Conservation (phyloP, 1,140 invertebrate genomes). For the Vanessa atalanta region DNA sequence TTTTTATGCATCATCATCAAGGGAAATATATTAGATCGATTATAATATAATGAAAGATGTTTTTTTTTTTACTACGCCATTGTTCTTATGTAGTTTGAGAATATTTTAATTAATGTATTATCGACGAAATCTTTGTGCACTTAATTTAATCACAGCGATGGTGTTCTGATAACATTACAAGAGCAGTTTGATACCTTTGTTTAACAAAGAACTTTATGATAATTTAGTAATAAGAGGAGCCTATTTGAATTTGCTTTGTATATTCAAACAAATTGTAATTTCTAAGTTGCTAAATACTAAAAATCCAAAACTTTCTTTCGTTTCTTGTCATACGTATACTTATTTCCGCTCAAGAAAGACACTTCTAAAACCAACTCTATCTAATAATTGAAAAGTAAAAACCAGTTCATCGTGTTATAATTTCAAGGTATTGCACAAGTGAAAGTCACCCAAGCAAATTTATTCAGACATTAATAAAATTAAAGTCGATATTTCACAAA, state of each 20-base stretch:
- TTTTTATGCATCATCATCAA: neutral
- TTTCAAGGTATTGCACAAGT: slow-evolving; percentile 24
- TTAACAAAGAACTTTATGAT: slow-evolving; percentile 48
- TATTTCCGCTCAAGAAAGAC: too few relatives aligned
- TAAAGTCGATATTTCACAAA: slow-evolving; percentile 38
- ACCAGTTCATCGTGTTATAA: slow-evolving; percentile 21
- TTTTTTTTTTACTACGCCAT: too few relatives aligned
- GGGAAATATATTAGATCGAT: too few relatives aligned
- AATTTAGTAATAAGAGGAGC: slow-evolving; percentile 42
- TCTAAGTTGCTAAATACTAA: neutral
- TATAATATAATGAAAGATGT: neutral
- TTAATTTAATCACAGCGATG: slow-evolving; percentile 8
- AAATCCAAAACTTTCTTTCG: neutral
- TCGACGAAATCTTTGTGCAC: neutral
- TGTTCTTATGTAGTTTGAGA: too few relatives aligned
- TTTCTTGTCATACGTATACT: too few relatives aligned
- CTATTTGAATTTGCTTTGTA: slow-evolving; percentile 34
- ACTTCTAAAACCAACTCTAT: neutral
- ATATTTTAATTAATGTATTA: too few relatives aligned
- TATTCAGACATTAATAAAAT: slow-evolving; percentile 40
- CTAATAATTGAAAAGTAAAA: neutral
- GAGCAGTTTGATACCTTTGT: slow-evolving; percentile 36
- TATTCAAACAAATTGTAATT: slow-evolving; percentile 13
- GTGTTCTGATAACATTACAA: slow-evolving; percentile 39
- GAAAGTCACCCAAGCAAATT: slow-evolving; percentile 34